These are phyloP conservation scores for Trichosurus vulpecula DNA, from an alignment of 2,797 vertebrate genomes.

Conservation along the genomic window DNA sequence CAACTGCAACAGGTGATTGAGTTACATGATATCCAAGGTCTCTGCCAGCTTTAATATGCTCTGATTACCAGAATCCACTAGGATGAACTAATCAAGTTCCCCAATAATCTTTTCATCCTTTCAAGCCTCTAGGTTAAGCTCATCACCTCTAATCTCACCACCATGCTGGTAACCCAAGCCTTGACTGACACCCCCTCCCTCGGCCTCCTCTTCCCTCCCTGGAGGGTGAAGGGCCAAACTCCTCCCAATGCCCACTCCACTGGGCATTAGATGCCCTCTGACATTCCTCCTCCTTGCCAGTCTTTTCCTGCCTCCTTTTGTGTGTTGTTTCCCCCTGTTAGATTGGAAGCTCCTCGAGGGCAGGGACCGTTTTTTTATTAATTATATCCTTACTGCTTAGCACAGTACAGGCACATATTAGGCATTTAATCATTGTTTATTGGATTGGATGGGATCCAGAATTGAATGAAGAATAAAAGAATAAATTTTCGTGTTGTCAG, in stretches of 20 bases:
- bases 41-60: neutral
- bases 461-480: neutral
- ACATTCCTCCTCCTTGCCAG: neutral
- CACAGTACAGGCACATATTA: neutral
- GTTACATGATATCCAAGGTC: neutral
- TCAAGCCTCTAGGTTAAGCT: neutral
- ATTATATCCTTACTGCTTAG: neutral
- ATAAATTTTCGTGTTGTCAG: neutral
- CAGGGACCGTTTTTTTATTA: neutral
- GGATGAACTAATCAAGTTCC: neutral
- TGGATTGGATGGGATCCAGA: neutral
- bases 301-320: neutral
- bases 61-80: accelerated
- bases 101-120: neutral
- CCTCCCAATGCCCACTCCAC: neutral
- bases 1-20: neutral
- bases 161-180: neutral
- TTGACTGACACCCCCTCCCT: neutral
- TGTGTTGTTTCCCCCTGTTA: neutral
- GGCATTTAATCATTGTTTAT: neutral
- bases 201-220: neutral
- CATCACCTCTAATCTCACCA: neutral
- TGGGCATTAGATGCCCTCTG: neutral
- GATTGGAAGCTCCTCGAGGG: neutral
- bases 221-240: neutral